Percentiles rank a stretch among this genome's conserved stretches.
Evolutionary conservation across 2,797 vertebrate genomes (phyloP).

Genomic region (Sphaeramia orbicularis): DNA sequence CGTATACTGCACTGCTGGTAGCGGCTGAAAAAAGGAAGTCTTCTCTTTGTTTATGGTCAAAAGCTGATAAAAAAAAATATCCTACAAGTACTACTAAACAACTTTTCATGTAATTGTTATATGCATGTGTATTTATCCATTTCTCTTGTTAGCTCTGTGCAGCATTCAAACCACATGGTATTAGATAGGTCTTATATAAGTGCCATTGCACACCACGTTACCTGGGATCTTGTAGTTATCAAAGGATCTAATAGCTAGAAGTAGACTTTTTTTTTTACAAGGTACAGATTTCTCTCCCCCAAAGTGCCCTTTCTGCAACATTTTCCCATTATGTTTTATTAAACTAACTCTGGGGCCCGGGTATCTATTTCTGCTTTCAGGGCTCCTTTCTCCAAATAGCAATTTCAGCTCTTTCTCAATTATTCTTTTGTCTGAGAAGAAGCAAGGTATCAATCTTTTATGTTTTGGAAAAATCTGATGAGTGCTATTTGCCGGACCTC

Average conservation of each 20-base stretch:
- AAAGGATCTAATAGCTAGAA: conserved; percentile 45
- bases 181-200: conserved; percentile 34
- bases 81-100: conserved; percentile 38
- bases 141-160: conserved; percentile 39
- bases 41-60: conserved; percentile 50
- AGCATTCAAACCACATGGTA: conserved; percentile 31
- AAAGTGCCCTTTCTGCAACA: conserved; percentile 58
- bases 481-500: conserved; percentile 85
- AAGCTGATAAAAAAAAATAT: conserved; percentile 38
- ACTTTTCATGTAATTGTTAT: conserved; percentile 25
- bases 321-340: conserved; percentile 84
- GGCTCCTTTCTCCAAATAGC: conserved; percentile 80
- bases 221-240: conserved; percentile 28
- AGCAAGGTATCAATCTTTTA: conserved; percentile 88
- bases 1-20: conserved; percentile 47
- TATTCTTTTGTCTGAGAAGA: conserved; percentile 81
- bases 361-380: conserved; percentile 76
- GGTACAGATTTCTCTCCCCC: conserved; percentile 72
- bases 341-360: conserved; percentile 76
- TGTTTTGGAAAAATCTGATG: conserved; percentile 86
- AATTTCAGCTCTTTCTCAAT: conserved; percentile 80
- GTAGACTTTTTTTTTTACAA: conserved; percentile 57
- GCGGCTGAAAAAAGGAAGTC: conserved; percentile 35
- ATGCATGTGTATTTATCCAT: conserved; percentile 10
- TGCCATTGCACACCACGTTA: conserved; percentile 30